Evolutionary conservation across 1,140 invertebrate genomes (phyloP).

Genomic region (Camponotus vicinus): DNA sequence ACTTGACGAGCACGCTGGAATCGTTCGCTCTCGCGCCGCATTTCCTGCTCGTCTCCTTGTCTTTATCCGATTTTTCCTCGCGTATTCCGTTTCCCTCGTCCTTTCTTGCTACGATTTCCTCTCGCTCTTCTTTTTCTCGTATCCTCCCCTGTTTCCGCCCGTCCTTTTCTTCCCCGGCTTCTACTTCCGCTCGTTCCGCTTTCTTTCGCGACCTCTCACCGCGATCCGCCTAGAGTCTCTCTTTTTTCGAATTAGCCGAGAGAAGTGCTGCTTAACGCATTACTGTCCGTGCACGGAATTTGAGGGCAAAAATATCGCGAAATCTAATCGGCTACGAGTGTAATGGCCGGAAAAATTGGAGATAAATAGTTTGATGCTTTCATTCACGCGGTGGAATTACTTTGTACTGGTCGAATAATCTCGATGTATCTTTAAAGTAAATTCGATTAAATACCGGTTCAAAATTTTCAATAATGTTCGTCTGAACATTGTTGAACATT

Average conservation of each 20-base stretch:
- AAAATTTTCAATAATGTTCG: not conserved
- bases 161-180: constrained; percentile 7
- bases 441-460: not conserved
- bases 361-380: constrained; percentile 47
- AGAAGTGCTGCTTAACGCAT: constrained; percentile 53
- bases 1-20: constrained; percentile 45
- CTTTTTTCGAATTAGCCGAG: constrained; percentile 49
- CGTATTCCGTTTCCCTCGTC: not conserved
- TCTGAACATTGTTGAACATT: too few relatives aligned
- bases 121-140: constrained; percentile 23
- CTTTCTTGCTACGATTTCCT: not conserved
- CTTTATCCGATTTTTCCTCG: constrained; percentile 39
- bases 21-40: constrained; percentile 25
- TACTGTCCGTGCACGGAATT: constrained; percentile 45
- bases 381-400: constrained; percentile 47
- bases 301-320: constrained; percentile 42
- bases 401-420: constrained; percentile 1
- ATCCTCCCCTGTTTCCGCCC: constrained; percentile 19
- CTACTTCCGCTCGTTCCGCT: not conserved
- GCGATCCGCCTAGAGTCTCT: constrained; percentile 4
- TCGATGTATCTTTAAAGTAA: constrained; percentile 30
- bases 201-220: constrained; percentile 26
- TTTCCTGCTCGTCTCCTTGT: not conserved
- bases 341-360: constrained; percentile 53
- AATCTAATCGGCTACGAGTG: constrained; percentile 30